Conservation (phyloP, 1,140 invertebrate genomes). For the Octopus sinensis region DNA sequence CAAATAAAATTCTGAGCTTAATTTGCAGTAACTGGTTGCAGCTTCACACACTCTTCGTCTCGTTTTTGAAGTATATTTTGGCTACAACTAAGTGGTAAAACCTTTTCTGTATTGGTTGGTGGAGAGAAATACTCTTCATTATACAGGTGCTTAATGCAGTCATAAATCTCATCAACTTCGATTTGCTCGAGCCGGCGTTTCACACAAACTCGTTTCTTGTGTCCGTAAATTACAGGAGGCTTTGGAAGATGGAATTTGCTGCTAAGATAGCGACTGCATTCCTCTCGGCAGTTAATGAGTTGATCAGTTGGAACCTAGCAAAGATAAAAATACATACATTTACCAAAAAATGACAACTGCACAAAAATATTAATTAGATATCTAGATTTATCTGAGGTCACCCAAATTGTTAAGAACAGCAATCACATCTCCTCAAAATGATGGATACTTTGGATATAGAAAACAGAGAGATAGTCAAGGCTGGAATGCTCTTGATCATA, state of each 20-base stretch:
- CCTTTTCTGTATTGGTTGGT: not conserved
- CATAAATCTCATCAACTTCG: conserved; percentile 51
- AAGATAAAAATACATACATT: not conserved
- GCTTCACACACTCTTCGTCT: too few species aligned
- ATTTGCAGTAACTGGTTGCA: too few species aligned
- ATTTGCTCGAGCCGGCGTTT: conserved; percentile 46
- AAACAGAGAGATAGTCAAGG: too few species aligned
- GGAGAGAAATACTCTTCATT: conserved; percentile 39
- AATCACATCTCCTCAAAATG: not conserved
- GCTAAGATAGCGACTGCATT: conserved; percentile 36
- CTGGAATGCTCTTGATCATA: too few species aligned
- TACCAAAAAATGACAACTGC: too few species aligned
- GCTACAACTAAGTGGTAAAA: not conserved
- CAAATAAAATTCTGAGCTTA: too few species aligned
- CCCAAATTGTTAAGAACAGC: too few species aligned
- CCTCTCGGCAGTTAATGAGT: conserved; percentile 51
- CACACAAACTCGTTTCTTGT: conserved; percentile 31
- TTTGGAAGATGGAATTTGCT: conserved; percentile 19
- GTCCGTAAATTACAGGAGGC: conserved; percentile 19
- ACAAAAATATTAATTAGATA: not conserved
- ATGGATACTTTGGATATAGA: not conserved
- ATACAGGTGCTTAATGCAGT: conserved; percentile 55
- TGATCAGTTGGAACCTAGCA: conserved; percentile 45
- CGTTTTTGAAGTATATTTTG: too few species aligned
- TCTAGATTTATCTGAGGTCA: not conserved